Conservation (phyloP, 1,140 invertebrate species). For the Zaprionus kolodkinae region DNA sequence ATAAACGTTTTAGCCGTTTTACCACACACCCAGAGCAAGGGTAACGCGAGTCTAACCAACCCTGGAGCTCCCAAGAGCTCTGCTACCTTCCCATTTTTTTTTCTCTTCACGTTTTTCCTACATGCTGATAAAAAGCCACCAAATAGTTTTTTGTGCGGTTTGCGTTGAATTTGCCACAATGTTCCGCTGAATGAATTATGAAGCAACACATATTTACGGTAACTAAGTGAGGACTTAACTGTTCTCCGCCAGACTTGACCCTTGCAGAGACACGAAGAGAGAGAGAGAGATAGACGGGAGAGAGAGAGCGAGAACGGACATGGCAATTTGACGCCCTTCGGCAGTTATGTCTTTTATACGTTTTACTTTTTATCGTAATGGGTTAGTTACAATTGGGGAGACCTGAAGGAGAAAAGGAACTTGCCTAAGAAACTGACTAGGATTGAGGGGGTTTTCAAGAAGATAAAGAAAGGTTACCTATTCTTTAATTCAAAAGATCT, state of each 20-base stretch:
- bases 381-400: not conserved
- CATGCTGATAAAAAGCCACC: slow-evolving; percentile 6
- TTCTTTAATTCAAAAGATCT: too few relatives aligned
- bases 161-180: slow-evolving; percentile 9
- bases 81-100: not conserved
- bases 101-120: not conserved
- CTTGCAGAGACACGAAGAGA: not conserved
- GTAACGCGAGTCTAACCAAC: not conserved
- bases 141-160: slow-evolving; percentile 10
- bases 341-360: not conserved
- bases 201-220: slow-evolving; percentile 8
- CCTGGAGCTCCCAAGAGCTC: not conserved
- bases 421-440: not conserved
- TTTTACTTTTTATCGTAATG: not conserved
- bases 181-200: slow-evolving; percentile 8
- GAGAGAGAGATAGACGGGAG: too few relatives aligned
- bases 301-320: not conserved
- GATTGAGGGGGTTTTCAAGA: not conserved
- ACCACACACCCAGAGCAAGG: not conserved
- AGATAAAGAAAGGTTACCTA: not conserved
- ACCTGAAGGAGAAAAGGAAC: not conserved
- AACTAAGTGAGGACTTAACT: slow-evolving; percentile 2
- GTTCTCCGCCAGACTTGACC: not conserved
- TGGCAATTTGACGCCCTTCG: slow-evolving; percentile 1
- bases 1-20: not conserved